Evolutionary conservation across 1,140 invertebrate species (phyloP).

Genomic region (Ditylenchus dipsaci): DNA sequence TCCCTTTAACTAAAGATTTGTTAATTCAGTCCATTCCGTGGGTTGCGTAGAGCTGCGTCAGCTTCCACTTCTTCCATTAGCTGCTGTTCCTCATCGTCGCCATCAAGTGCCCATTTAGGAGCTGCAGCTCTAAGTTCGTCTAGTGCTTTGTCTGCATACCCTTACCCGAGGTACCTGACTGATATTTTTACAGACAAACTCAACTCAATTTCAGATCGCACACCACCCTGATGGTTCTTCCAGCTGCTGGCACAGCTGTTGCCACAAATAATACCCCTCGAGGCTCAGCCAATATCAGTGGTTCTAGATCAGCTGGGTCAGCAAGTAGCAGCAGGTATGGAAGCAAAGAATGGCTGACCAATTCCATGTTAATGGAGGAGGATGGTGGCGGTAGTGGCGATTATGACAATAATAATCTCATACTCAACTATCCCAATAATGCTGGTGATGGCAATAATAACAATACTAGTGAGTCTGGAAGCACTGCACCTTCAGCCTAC

Average conservation of each 20-base stretch:
- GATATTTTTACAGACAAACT: background rate
- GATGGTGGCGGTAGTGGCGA: background rate
- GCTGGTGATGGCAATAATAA: background rate
- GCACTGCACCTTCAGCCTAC: background rate
- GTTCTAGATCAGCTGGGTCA: background rate
- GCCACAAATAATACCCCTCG: background rate
- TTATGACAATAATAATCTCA: background rate
- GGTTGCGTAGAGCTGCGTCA: conserved; percentile 33
- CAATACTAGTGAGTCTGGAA: background rate
- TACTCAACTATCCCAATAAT: background rate
- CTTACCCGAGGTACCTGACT: background rate
- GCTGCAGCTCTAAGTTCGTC: background rate
- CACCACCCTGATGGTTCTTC: conserved; percentile 44
- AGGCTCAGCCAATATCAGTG: background rate
- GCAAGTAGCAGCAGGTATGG: background rate
- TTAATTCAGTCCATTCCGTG: conserved; percentile 51
- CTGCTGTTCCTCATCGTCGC: conserved; percentile 17
- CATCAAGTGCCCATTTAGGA: background rate
- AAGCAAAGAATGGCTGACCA: background rate
- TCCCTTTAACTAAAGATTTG: background rate
- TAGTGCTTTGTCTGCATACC: background rate
- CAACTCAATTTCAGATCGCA: conserved; percentile 16
- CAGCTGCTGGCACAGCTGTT: background rate
- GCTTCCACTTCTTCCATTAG: conserved; percentile 31
- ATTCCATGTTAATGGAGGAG: background rate